phyloP scores from a whole-genome alignment of 1,140 invertebrate genomes.

The Teleogryllus occipitalis region DNA sequence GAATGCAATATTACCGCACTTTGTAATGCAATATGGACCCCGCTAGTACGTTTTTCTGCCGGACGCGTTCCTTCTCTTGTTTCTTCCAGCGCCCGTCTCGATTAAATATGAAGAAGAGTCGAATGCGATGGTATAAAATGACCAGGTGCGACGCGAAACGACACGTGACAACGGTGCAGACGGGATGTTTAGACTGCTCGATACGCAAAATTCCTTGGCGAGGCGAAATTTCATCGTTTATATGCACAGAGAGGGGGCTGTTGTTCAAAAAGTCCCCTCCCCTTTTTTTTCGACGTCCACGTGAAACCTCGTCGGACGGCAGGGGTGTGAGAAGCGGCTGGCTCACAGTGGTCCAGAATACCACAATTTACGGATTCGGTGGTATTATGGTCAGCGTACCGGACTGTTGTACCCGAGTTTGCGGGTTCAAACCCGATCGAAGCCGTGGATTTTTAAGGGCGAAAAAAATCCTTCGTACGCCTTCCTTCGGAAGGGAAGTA shows the following conservation, averaged over 20 bases:
- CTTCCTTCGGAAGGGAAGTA: too few relatives aligned
- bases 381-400: too few relatives aligned
- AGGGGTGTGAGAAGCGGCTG: too few relatives aligned
- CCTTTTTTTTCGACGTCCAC: not conserved
- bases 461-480: too few relatives aligned
- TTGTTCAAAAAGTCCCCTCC: not conserved
- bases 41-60: not conserved
- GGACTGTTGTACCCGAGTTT: too few relatives aligned
- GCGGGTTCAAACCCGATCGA: too few relatives aligned
- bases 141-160: not conserved
- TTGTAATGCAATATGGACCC: not conserved
- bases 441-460: too few relatives aligned
- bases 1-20: not conserved
- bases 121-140: not conserved
- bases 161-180: not conserved
- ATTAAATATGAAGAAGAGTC: not conserved
- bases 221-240: not conserved
- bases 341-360: too few relatives aligned
- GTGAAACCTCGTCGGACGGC: too few relatives aligned
- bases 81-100: not conserved
- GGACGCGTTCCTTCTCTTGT: not conserved
- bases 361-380: too few relatives aligned
- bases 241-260: not conserved
- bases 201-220: not conserved
- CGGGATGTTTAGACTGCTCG: not conserved